These are phyloP conservation scores for Oryzaephilus surinamensis DNA, from an alignment of 1,140 invertebrate species.

Conservation along the genomic window DNA sequence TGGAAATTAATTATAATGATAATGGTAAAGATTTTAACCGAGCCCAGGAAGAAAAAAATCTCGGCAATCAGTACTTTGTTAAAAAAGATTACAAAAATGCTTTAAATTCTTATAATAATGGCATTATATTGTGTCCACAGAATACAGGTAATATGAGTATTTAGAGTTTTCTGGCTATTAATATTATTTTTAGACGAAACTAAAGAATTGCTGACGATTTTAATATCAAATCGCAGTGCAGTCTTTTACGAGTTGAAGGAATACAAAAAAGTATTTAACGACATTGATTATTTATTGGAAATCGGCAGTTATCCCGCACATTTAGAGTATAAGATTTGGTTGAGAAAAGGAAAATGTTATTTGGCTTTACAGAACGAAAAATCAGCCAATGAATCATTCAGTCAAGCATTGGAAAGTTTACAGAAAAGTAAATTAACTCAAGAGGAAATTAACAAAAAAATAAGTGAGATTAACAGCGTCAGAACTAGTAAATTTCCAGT, in stretches of 20 bases:
- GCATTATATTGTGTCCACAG: constrained; percentile 51
- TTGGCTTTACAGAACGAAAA: constrained; percentile 23
- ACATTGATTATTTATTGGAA: constrained; percentile 60
- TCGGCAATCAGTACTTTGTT: constrained; percentile 70
- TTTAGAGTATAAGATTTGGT: constrained; percentile 16
- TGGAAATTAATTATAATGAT: constrained; percentile 26
- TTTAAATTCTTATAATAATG: constrained; percentile 61
- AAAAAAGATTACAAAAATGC: constrained; percentile 64
- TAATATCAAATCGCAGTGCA: constrained; percentile 80
- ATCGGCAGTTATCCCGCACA: constrained; percentile 50
- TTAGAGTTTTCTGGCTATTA: neutral
- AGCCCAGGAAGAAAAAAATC: constrained; percentile 55
- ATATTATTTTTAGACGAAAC: constrained; percentile 24
- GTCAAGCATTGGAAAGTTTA: constrained; percentile 22
- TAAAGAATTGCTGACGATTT: constrained; percentile 56
- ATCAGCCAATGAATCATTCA: constrained; percentile 30
- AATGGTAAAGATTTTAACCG: constrained; percentile 51
- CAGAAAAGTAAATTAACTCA: constrained; percentile 24
- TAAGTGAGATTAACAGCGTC: constrained; percentile 25
- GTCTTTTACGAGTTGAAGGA: constrained; percentile 68
- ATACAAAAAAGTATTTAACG: constrained; percentile 60
- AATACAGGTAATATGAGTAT: constrained; percentile 44
- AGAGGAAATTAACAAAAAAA: constrained; percentile 19
- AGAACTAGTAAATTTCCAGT: no score
- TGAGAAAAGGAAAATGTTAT: constrained; percentile 26